phyloP scores from a whole-genome alignment of 2,888 invertebrate species.

The Eupsilia transversa region DNA sequence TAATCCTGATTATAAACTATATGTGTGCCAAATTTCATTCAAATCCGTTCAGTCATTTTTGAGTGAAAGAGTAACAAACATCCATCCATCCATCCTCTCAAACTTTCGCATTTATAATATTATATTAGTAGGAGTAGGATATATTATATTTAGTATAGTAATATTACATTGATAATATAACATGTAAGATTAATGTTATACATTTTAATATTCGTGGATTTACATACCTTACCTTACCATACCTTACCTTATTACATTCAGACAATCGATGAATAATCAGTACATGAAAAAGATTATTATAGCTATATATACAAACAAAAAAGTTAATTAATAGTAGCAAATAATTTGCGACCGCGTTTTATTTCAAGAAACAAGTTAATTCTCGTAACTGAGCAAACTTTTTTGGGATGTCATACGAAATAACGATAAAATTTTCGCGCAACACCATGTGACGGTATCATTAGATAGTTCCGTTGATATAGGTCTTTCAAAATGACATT shows the following conservation, averaged over 20 bases:
- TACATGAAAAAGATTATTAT: conserved; percentile 6
- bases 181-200: conserved; percentile 4
- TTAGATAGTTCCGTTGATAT: neutral
- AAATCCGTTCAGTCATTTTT: no score
- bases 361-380: neutral
- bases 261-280: neutral
- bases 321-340: neutral
- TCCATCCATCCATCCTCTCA: no score
- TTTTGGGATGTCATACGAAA: neutral
- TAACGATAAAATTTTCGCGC: neutral
- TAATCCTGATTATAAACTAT: no score
- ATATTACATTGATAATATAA: neutral
- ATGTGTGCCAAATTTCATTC: no score
- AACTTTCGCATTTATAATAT: no score
- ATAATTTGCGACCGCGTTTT: conserved; percentile 30
- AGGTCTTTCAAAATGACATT: neutral
- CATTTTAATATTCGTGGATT: conserved; percentile 16
- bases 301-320: neutral
- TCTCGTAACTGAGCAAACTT: neutral
- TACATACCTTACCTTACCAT: no score
- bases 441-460: neutral
- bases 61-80: no score
- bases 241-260: no score
- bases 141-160: no score
- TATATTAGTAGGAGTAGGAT: no score